A percentile compares a stretch with the other conserved stretches of the same genome.
Conservation (phyloP, 2,888 invertebrate species). For the Balanococcus diminutus region DNA sequence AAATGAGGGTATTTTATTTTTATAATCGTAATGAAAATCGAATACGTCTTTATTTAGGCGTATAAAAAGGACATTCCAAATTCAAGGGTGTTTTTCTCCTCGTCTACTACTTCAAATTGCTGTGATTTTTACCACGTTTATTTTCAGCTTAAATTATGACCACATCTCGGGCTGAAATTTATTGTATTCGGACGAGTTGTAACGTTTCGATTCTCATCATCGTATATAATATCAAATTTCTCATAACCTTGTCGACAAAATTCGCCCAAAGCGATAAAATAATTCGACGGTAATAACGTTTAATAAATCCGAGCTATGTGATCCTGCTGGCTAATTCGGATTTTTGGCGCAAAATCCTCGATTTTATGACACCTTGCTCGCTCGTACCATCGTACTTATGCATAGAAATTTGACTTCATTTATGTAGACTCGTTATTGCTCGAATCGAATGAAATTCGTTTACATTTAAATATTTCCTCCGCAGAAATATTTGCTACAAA, state of each 20-base stretch:
- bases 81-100: background rate
- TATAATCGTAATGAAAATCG: background rate
- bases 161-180: background rate
- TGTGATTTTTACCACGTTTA: background rate
- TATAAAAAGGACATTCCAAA: background rate
- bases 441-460: background rate
- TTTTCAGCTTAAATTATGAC: background rate
- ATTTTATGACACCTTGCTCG: background rate
- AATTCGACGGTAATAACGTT: background rate
- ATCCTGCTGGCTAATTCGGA: background rate
- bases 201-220: background rate
- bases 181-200: background rate
- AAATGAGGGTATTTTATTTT: background rate
- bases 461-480: background rate
- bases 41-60: background rate
- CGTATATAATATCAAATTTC: background rate
- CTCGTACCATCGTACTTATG: no score
- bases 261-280: background rate
- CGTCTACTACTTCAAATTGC: background rate
- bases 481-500: background rate
- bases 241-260: background rate
- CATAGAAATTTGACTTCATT: background rate
- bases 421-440: no score
- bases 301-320: background rate
- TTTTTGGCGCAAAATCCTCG: background rate